Base-by-base conservation (phyloP, 2,888 invertebrate genomes). In the Lepetodrilus schrolli region DNA sequence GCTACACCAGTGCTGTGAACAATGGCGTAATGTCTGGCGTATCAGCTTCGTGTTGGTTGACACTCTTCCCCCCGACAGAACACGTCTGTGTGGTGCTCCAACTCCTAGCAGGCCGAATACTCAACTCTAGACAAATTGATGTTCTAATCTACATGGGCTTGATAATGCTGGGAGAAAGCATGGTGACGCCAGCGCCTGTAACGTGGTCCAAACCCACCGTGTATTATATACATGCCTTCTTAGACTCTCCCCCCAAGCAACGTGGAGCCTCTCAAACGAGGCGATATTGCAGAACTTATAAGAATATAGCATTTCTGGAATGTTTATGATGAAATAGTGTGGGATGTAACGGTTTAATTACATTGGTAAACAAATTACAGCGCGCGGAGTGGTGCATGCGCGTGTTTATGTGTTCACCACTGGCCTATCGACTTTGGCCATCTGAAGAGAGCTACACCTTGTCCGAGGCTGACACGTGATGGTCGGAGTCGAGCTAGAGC, bases 331-430 rank as follows among this genome's bases (percentile, higher is more conserved):
- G 58, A 58, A 58, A 58, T 58, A 58, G 34, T 58, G 58, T 13
- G 13, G 34, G 30, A 58, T 58, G 34, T 58, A 58, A 58, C 58
- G 34, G 58, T 58, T 58, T 58, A 58, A 58, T 58, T 58, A 58
- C 58, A 30, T 58, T 58, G 26, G 58, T 58, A 58, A 58, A 58
- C 58, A 58, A 58, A 58, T 58, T 58, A 34, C 58, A 26, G 30
- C 58, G 26, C 58, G 26, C 58, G 30, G 58, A n/a, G n/a, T n/a
- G n/a, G n/a, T n/a, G n/a, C n/a, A n/a, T n/a, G n/a, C 34, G 58
- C 34, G 23, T 58, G 58, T 58, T 30, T 58, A 58, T 58, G 26
- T 58, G 34, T 58, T 58, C 23, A 34, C 58, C 17, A n/a, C 23
- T 34, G 30, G 26, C 30, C 30, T 58, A 58, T 58, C 58, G 34